These are phyloP conservation scores for Embiotoca jacksoni DNA, from an alignment of 2,113 vertebrate genomes.

Conservation along the genomic window DNA sequence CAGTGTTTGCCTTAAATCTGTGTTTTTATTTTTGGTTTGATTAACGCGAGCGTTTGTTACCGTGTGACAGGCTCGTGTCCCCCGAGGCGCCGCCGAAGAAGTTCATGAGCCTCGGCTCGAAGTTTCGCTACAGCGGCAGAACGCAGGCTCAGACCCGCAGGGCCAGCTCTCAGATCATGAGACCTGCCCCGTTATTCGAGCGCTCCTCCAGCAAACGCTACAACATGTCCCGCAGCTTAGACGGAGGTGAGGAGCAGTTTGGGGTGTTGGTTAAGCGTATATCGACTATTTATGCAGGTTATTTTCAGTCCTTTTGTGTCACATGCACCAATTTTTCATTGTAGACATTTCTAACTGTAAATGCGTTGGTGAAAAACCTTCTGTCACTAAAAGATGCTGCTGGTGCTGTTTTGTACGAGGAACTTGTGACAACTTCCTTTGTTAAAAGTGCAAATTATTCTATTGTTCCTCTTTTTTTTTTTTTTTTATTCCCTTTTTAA, in stretches of 20 bases:
- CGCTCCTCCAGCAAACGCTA: conserved; percentile 95
- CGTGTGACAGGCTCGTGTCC: conserved; percentile 88
- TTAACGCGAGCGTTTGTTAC: conserved; percentile 41
- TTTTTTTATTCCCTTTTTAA: neutral
- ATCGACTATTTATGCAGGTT: too few species aligned
- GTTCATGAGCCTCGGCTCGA: conserved; percentile 95
- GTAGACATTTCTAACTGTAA: too few species aligned
- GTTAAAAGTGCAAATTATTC: neutral
- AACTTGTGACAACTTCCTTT: too few species aligned
- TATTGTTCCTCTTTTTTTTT: neutral
- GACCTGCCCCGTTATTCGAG: conserved; percentile 93
- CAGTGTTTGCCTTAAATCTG: neutral
- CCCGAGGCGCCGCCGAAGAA: conserved; percentile 97
- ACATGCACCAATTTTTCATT: too few species aligned
- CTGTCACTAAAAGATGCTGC: too few species aligned
- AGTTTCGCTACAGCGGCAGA: conserved; percentile 97
- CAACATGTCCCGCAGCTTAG: conserved; percentile 95
- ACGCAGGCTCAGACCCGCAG: conserved; percentile 95
- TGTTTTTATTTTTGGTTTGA: conserved; percentile 43
- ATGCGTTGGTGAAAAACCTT: too few species aligned
- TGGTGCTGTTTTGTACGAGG: too few species aligned
- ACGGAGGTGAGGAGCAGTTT: conserved; percentile 86
- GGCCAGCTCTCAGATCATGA: conserved; percentile 93
- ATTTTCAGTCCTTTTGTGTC: too few species aligned
- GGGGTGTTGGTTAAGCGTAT: too few species aligned